Percentiles rank a stretch among this genome's conserved stretches.
These are phyloP conservation scores for Cryptoprocta ferox DNA, from an alignment of 2,797 vertebrate genomes.

Conservation along the genomic window DNA sequence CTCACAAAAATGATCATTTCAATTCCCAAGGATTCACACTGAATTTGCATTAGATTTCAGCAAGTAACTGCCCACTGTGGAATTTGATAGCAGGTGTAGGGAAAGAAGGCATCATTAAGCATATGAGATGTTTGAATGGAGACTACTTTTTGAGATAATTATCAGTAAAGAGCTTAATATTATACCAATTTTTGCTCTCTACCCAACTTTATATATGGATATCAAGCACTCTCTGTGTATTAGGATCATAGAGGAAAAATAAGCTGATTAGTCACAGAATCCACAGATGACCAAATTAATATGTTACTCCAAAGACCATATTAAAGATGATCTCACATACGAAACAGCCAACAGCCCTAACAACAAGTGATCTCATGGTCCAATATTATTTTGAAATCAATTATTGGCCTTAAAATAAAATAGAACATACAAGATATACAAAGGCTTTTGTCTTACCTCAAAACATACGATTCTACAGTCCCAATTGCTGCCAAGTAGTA, in stretches of 20 bases:
- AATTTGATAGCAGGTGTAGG: not conserved
- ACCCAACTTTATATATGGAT: not conserved
- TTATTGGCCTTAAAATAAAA: not conserved
- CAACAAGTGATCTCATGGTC: not conserved
- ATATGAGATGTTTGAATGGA: not conserved
- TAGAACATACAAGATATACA: not conserved
- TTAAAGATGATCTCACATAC: not conserved
- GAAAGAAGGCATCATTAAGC: not conserved
- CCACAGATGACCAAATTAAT: not conserved
- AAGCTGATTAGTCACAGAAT: not conserved
- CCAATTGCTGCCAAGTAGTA: not conserved
- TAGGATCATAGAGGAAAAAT: not conserved
- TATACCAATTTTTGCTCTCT: not conserved
- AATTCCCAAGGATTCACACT: not conserved
- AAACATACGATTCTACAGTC: not conserved
- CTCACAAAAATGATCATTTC: not conserved
- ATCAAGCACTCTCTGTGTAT: not conserved
- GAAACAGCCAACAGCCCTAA: not conserved
- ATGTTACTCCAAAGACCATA: not conserved
- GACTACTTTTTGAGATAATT: not conserved
- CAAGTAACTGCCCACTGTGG: not conserved
- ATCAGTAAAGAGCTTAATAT: not conserved
- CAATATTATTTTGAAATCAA: not conserved
- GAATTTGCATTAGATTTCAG: not conserved
- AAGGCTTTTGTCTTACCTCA: not conserved